A percentile compares a stretch with the other conserved stretches of the same genome.
These are phyloP conservation scores for Calephelis virginiensis DNA, from an alignment of 1,140 invertebrate species.

Conservation along the genomic window DNA sequence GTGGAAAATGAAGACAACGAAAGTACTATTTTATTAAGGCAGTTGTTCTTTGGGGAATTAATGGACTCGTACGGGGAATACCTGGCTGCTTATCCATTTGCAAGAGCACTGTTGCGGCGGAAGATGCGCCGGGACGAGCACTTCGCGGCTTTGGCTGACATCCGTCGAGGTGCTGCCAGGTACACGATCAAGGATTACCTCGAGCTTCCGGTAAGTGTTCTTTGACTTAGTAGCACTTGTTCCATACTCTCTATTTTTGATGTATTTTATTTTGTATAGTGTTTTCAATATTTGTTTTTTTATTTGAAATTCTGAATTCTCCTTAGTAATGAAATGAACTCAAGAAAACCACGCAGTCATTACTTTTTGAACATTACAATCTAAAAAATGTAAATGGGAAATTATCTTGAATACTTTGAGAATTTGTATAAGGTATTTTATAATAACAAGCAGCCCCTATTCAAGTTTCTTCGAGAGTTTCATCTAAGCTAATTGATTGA, in stretches of 20 bases:
- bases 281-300: no score
- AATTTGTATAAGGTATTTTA: no score
- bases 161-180: constrained; percentile 68
- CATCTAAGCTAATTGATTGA: constrained; percentile 7
- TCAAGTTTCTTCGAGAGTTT: no score
- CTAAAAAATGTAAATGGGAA: no score
- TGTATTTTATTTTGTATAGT: no score
- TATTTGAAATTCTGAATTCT: no score
- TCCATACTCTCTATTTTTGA: no score
- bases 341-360: no score
- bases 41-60: constrained; percentile 71
- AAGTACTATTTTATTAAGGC: constrained; percentile 69
- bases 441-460: no score
- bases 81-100: constrained; percentile 64
- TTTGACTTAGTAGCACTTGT: not conserved
- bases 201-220: constrained; percentile 69
- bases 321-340: no score
- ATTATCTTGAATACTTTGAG: no score
- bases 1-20: constrained; percentile 51
- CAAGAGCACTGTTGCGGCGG: constrained; percentile 58
- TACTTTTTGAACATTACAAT: no score
- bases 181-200: constrained; percentile 71
- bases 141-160: constrained; percentile 68
- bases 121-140: constrained; percentile 70
- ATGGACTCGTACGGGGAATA: constrained; percentile 72